Evolutionary conservation across 2,797 vertebrate genomes (phyloP), one percentile per base, ranked within the genome.

Genomic region (Lutjanus campechanus): DNA sequence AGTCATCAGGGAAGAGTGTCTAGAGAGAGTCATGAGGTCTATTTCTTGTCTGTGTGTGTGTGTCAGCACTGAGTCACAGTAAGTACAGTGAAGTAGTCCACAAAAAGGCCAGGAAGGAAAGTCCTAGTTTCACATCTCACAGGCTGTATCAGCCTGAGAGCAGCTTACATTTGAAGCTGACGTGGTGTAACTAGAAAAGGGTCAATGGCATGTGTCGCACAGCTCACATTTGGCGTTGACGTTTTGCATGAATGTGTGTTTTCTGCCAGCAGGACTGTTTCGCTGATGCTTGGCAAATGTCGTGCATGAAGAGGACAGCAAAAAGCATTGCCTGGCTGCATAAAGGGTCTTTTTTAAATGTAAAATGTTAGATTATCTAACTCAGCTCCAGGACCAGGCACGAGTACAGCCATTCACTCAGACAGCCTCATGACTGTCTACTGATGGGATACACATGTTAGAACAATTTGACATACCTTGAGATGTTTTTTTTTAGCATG

Each of bases 281-380:
- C 29, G 50, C 43, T 70, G 25, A n/a, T 58, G 83, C 58, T 82
- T 75, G 41, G 63, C 43, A 87, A 82, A 75, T 68, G 76, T 59
- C 15, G 49, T 76, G 80, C 76, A 84, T 64, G 70, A 73, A 54
- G 43, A 75, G 68, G 62, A 77, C 58, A n/a, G 74, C 40, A 73
- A 75, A 51, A 73, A 68, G 53, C 63, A 59, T 20, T 22, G 58
- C 68, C 55, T 43, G 25, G 36, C 75, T 63, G 20, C 61, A 78
- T 59, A 64, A 74, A 79, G 59, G 16, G 11, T 36, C n/a, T 62
- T 77, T 77, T 80, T n/a, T 13, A 8, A 5, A 54, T 86, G 46
- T 54, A 46, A 86, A 84, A 86, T 63, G 19, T 86, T 75, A 76
- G 74, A 83, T 85, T 61, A 88, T 49, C 53, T 47, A 43, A 53